Percentiles rank a stretch among this genome's conserved stretches.
Conservation (phyloP, 2,113 vertebrate genomes). For the Forbesichthys papilliferus region DNA sequence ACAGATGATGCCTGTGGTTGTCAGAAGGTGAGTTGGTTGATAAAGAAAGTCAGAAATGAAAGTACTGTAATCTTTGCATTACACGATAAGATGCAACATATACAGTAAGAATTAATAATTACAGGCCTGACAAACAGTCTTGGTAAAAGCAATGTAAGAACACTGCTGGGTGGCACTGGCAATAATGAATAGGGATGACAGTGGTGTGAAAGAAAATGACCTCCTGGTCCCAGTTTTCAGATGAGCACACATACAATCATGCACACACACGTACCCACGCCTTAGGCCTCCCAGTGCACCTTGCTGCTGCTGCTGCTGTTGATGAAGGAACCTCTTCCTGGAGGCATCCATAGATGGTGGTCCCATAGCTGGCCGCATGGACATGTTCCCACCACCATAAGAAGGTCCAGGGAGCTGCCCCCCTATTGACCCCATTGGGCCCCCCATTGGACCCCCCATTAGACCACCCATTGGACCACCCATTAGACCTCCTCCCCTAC, state of each 20-base stretch:
- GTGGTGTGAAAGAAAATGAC: neutral
- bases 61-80: neutral
- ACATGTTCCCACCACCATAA: conserved; percentile 80
- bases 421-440: conserved; percentile 77
- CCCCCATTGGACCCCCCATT: conserved; percentile 85
- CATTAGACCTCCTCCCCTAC: conserved; percentile 81
- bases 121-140: neutral
- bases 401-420: conserved; percentile 84
- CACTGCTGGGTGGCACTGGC: neutral
- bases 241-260: conserved; percentile 6
- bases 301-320: conserved; percentile 71
- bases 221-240: neutral
- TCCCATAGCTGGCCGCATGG: conserved; percentile 87
- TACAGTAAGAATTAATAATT: neutral
- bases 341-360: conserved; percentile 87
- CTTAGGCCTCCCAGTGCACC: conserved; percentile 78
- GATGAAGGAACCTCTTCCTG: conserved; percentile 91
- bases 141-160: neutral
- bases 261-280: conserved; percentile 83
- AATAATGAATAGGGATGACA: neutral
- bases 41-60: neutral
- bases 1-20: too few species aligned
- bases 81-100: neutral
- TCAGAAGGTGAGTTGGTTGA: neutral
- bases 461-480: conserved; percentile 77